Conservation (phyloP, 2,888 invertebrate genomes). For the Chloroclystis v-ata region DNA sequence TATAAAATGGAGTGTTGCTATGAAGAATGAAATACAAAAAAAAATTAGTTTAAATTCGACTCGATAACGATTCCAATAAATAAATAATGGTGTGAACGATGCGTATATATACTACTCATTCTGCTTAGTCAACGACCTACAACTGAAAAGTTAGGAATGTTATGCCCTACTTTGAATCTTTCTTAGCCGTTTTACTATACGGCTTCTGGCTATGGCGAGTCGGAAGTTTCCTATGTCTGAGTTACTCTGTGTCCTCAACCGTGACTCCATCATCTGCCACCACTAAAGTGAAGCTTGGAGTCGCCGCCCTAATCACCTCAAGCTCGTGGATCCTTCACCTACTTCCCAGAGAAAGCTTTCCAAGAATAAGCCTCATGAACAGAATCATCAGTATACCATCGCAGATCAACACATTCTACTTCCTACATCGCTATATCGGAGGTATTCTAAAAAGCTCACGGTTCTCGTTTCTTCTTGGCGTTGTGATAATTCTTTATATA, state of each 20-base stretch:
- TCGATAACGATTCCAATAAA: no score
- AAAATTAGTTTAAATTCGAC: no score
- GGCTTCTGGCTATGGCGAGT: slow-evolving; percentile 42
- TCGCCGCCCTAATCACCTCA: slow-evolving; percentile 28
- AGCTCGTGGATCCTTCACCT: slow-evolving; percentile 29
- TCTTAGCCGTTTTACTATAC: slow-evolving; percentile 30
- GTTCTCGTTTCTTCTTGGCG: slow-evolving; percentile 32
- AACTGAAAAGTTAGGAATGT: slow-evolving; percentile 12
- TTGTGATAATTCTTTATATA: slow-evolving; percentile 35
- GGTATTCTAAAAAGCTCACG: slow-evolving; percentile 34
- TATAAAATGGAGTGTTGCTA: no score
- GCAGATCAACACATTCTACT: slow-evolving; percentile 39
- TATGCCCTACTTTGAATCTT: slow-evolving; percentile 20
- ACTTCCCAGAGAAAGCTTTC: slow-evolving; percentile 27
- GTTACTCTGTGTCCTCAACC: slow-evolving; percentile 37
- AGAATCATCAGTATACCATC: slow-evolving; percentile 43
- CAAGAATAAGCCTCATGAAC: slow-evolving; percentile 41
- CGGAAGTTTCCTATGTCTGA: slow-evolving; percentile 37
- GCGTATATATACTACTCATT: no score
- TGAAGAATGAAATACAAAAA: no score
- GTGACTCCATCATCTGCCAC: slow-evolving; percentile 30
- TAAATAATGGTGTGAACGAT: not conserved
- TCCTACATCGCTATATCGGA: slow-evolving; percentile 38
- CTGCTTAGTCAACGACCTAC: no score
- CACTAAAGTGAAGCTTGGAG: slow-evolving; percentile 13